Base-by-base conservation (phyloP, 2,888 invertebrate species). In the Epinotia nisella region DNA sequence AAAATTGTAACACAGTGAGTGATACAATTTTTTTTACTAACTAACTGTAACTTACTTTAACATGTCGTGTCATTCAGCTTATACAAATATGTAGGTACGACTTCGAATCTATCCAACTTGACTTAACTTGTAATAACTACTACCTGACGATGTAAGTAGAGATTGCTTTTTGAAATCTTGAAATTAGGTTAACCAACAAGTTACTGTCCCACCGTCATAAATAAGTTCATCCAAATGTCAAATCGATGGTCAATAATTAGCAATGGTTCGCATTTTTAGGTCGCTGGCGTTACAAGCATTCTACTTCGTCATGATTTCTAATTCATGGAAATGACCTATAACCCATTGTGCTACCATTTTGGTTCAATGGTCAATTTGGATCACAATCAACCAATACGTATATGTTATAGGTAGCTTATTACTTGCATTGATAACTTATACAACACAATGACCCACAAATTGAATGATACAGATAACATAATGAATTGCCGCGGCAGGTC, bases 231-330 rank as follows among this genome's bases (percentile, higher is more conserved):
- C 58, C 49, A 68, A 68, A 41, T 68, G 58, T 64, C 73, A 69
- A 73, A 69, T 59, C 73, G 53, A 69, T 73, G 58, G 64, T 53
- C 56, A 64, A 51, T 58, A 64, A 69, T 73, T 73, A 59, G 62
- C 58, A 75, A 77, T 78, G 79, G 76, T 77, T 75, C 77, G 75
- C 70, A 66, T 66, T 66, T 74, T 70, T 71, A 76, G 75, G 77
- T 76, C 71, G 68, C 65, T 24, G 74, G 56, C 29, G 73, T 76
- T 76, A 74, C 68, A 70, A 70, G 51, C 74, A 74, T 73, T 74
- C 71, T 70, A 75, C 75, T 77, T 78, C 75, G 79, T 81, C 80
- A 82, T 82, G 80, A 83, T 85, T 85, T 84, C 81, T 84, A 84
- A 82, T 82, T 82, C 81, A 83, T 82, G 80, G 83, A 73, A 58